phyloP scores from a whole-genome alignment of 2,888 invertebrate genomes.

The Eristalis arbustorum region DNA sequence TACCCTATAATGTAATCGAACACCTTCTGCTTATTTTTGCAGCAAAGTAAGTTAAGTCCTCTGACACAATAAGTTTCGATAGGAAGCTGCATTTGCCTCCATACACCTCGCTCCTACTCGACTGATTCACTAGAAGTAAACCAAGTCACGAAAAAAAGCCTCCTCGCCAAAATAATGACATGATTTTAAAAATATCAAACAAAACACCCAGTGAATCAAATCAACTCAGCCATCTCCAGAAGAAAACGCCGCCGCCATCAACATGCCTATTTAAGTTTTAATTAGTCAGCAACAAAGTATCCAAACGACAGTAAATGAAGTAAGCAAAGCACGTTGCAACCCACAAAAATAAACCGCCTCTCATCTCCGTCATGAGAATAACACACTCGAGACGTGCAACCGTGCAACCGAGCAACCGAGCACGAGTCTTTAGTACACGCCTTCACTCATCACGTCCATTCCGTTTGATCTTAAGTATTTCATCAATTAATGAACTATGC shows the following conservation, averaged over 20 bases:
- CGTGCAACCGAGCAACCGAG: background rate
- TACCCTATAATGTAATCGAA: too few species aligned
- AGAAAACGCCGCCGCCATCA: background rate
- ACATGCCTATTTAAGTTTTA: background rate
- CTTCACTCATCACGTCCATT: constrained; percentile 59
- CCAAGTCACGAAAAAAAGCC: background rate
- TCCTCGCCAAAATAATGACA: background rate
- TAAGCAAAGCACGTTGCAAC: constrained; percentile 3
- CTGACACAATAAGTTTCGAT: too few species aligned
- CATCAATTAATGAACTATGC: constrained; percentile 60
- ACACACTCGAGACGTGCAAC: background rate
- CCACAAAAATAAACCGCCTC: constrained; percentile 23
- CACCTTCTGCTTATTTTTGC: too few species aligned
- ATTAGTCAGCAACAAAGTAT: constrained; percentile 50
- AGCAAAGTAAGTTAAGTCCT: too few species aligned
- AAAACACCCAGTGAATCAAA: background rate
- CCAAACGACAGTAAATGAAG: constrained; percentile 28
- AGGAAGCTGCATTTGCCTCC: too few species aligned
- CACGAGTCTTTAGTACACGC: constrained; percentile 13
- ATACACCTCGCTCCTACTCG: background rate
- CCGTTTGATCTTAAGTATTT: constrained; percentile 58
- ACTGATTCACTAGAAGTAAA: background rate
- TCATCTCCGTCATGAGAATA: background rate
- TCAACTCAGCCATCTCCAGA: background rate
- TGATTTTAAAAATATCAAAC: background rate